Percentiles rank a stretch among this genome's conserved stretches.
Conservation (phyloP, 2,113 vertebrate species). For the Neoarius graeffei region DNA sequence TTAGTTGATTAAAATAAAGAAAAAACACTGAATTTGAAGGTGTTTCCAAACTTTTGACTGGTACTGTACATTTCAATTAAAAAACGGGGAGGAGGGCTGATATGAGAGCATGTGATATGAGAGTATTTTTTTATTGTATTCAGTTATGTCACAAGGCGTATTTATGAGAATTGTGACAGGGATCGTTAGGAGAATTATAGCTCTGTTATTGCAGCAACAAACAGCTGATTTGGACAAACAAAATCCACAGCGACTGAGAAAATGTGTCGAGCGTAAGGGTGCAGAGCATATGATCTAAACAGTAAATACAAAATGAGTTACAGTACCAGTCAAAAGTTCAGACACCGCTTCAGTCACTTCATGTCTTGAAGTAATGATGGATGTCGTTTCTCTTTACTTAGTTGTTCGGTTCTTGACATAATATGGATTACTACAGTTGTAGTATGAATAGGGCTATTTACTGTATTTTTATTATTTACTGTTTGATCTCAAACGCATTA, state of each 20-base stretch:
- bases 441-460: too few relatives aligned
- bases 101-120: background rate
- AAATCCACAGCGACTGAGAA: background rate
- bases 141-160: background rate
- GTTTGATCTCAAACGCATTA: too few relatives aligned
- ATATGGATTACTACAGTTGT: too few relatives aligned
- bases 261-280: background rate
- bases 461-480: too few relatives aligned
- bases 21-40: too few relatives aligned
- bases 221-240: background rate
- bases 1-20: too few relatives aligned
- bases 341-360: too few relatives aligned
- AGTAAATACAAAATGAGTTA: background rate
- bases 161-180: background rate
- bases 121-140: background rate
- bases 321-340: too few relatives aligned
- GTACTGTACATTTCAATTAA: background rate
- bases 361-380: too few relatives aligned
- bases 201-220: background rate
- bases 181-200: background rate
- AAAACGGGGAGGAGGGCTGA: background rate
- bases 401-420: too few relatives aligned
- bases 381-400: too few relatives aligned
- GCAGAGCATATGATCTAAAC: background rate
- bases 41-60: too few relatives aligned